These are phyloP conservation scores for Ips typographus DNA, from an alignment of 1,140 invertebrate species.

Conservation along the genomic window DNA sequence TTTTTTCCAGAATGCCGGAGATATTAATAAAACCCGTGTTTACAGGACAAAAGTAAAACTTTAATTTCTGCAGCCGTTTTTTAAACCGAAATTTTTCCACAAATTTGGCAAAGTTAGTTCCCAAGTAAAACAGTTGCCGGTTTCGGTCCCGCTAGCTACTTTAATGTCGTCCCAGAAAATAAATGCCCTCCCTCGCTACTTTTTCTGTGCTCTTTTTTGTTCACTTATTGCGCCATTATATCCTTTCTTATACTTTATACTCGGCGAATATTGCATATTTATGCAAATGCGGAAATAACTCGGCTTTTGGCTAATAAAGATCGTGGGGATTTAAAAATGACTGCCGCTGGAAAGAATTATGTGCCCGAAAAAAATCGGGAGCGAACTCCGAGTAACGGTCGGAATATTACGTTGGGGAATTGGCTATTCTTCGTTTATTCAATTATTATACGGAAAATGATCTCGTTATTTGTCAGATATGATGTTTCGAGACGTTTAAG, in stretches of 20 bases:
- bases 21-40: too few species aligned
- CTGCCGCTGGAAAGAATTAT: constrained; percentile 22
- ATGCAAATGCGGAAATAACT: constrained; percentile 33
- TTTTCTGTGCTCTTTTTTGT: constrained; percentile 9
- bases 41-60: too few species aligned
- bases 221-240: constrained; percentile 28
- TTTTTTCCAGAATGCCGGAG: neutral
- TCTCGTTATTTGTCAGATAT: too few species aligned
- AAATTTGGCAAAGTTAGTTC: too few species aligned
- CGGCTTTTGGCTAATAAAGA: constrained; percentile 31
- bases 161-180: neutral
- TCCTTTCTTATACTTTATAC: constrained; percentile 31
- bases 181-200: constrained; percentile 14
- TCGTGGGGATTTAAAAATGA: constrained; percentile 31
- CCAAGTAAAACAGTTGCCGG: too few species aligned
- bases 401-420: constrained; percentile 1
- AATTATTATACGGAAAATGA: too few species aligned
- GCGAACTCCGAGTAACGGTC: neutral
- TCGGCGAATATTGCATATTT: constrained; percentile 35
- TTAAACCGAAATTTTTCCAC: too few species aligned
- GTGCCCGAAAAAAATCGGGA: constrained; percentile 4
- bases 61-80: too few species aligned
- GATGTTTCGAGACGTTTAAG: too few species aligned
- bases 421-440: neutral
- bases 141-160: neutral